A percentile compares a stretch with the other conserved stretches of the same genome.
phyloP scores from a whole-genome alignment of 2,888 invertebrate genomes.

The Tachina fera region DNA sequence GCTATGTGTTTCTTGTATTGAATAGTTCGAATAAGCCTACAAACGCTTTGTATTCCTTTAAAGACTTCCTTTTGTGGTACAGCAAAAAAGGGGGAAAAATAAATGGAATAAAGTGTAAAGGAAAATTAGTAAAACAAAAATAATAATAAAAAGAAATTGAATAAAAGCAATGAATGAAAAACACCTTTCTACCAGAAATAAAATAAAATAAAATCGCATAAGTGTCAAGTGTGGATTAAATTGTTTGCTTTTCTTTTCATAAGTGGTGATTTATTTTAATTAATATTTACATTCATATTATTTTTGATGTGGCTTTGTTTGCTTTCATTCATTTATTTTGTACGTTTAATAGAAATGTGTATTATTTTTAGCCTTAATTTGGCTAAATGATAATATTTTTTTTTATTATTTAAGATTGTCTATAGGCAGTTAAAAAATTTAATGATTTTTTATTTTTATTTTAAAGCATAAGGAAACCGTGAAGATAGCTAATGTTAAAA shows the following conservation, averaged over 20 bases:
- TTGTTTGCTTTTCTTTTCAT: constrained; percentile 55
- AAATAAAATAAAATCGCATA: constrained; percentile 36
- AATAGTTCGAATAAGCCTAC: constrained; percentile 42
- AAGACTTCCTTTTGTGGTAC: constrained; percentile 25
- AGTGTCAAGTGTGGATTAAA: constrained; percentile 69
- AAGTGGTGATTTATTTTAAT: constrained; percentile 70
- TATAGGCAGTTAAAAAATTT: too few relatives aligned
- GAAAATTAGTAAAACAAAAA: constrained; percentile 2
- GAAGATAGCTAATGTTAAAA: too few relatives aligned
- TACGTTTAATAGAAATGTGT: not conserved
- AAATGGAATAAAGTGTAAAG: not conserved
- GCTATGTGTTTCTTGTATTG: not conserved
- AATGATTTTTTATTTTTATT: too few relatives aligned
- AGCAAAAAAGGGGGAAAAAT: constrained; percentile 1
- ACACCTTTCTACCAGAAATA: not conserved
- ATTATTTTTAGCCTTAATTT: constrained; percentile 17
- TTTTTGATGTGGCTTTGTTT: not conserved
- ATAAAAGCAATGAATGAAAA: constrained; percentile 3
- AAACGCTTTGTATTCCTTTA: constrained; percentile 27
- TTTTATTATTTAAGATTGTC: too few relatives aligned
- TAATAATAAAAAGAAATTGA: not conserved
- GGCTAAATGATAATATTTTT: constrained; percentile 5
- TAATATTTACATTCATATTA: constrained; percentile 56
- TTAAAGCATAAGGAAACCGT: too few relatives aligned
- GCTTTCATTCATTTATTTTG: not conserved